phyloP scores from a whole-genome alignment of 2,797 vertebrate species.

The Cetoscarus ocellatus region DNA sequence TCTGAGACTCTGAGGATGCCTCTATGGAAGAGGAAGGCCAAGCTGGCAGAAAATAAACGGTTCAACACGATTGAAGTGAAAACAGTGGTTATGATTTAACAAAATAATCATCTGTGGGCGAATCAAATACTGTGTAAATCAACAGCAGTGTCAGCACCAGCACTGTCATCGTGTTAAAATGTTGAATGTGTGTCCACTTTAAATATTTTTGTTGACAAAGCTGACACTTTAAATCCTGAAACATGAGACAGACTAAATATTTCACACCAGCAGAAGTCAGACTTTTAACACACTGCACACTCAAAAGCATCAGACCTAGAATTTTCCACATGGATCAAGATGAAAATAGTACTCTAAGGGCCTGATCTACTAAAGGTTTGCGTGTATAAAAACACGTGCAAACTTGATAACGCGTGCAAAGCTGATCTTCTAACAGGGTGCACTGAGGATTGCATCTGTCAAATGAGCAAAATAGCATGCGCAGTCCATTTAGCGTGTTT shows the following conservation, averaged over 20 bases:
- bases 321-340: too few relatives aligned
- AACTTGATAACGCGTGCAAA: too few relatives aligned
- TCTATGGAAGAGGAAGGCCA: conserved; percentile 47
- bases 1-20: conserved; percentile 58
- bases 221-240: conserved; percentile 14
- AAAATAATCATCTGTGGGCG: conserved; percentile 38
- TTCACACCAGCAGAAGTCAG: conserved; percentile 10
- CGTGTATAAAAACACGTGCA: too few relatives aligned
- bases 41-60: conserved; percentile 54
- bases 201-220: conserved; percentile 44
- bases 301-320: not conserved
- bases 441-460: too few relatives aligned
- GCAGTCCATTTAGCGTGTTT: too few relatives aligned
- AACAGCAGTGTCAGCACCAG: conserved; percentile 47
- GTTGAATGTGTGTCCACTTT: conserved; percentile 24
- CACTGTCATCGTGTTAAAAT: conserved; percentile 24
- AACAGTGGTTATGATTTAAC: conserved; percentile 43
- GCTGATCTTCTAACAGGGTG: too few relatives aligned
- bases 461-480: too few relatives aligned
- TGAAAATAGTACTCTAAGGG: too few relatives aligned
- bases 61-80: conserved; percentile 47
- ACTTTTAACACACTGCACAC: not conserved
- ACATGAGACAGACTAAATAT: conserved; percentile 18
- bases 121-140: conserved; percentile 37
- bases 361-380: too few relatives aligned